Evolutionary conservation across 2,888 invertebrate species (phyloP).

Genomic region (Synanthedon andrenaeformis): DNA sequence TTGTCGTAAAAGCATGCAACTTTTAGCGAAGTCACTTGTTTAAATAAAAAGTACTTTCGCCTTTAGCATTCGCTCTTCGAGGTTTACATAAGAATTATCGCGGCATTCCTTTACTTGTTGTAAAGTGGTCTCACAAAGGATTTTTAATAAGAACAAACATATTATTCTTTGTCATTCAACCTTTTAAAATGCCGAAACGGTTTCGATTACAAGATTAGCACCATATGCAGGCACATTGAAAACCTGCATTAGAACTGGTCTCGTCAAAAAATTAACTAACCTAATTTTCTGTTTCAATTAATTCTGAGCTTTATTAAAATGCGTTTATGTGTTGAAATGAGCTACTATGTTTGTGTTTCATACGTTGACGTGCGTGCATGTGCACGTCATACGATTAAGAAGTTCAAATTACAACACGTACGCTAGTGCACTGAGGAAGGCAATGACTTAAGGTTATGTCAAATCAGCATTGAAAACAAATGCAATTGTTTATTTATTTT

Average conservation of each 20-base stretch:
- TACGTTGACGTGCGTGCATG: constrained; percentile 11
- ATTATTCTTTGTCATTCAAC: constrained; percentile 9
- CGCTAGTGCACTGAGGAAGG: constrained; percentile 45
- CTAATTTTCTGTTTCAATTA: not conserved
- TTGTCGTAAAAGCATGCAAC: constrained; percentile 46
- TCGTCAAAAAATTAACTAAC: not conserved
- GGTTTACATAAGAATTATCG: constrained; percentile 28
- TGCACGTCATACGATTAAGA: constrained; percentile 18
- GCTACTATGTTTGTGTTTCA: not conserved
- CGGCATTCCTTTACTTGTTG: constrained; percentile 10
- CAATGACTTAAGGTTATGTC: constrained; percentile 22
- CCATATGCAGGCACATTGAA: constrained; percentile 30
- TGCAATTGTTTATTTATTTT: not conserved
- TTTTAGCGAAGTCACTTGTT: constrained; percentile 39
- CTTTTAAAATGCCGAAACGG: constrained; percentile 17
- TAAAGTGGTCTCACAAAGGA: constrained; percentile 8
- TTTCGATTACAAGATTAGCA: constrained; percentile 17
- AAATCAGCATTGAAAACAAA: constrained; percentile 36
- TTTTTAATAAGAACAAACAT: constrained; percentile 9
- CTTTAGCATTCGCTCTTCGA: constrained; percentile 24
- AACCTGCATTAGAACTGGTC: constrained; percentile 3
- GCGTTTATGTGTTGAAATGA: not conserved
- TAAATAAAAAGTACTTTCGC: constrained; percentile 53
- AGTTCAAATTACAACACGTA: constrained; percentile 38
- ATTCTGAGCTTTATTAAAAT: not conserved